These are phyloP conservation scores for Geodia barretti DNA, from an alignment of 37 sponge, comb jelly and placozoan genomes.

Conservation along the genomic window DNA sequence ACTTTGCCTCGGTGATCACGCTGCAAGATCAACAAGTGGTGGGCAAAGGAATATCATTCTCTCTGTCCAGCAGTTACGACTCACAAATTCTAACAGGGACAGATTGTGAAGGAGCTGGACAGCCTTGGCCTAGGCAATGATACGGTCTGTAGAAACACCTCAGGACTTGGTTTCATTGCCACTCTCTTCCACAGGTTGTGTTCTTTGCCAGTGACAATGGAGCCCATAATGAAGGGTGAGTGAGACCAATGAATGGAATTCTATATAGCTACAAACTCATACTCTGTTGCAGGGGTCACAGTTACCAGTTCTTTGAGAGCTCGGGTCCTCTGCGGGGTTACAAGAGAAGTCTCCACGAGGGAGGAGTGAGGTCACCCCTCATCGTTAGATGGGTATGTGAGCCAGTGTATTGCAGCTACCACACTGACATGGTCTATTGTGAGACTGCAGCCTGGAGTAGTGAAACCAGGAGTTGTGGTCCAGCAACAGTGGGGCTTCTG, in stretches of 20 bases:
- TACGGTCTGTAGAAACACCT: conserved; percentile 13
- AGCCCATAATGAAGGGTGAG: conserved; percentile 51
- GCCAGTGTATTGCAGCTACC: neutral
- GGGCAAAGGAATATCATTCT: neutral
- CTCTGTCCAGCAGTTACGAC: too few species aligned
- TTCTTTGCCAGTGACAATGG: conserved; percentile 63
- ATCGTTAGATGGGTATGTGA: conserved; percentile 35
- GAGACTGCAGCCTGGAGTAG: conserved; percentile 28
- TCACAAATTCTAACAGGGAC: neutral
- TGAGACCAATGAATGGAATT: too few species aligned
- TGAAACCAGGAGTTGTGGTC: conserved; percentile 21
- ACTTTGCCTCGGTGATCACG: conserved; percentile 46
- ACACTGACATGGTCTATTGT: neutral
- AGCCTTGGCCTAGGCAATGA: conserved; percentile 1
- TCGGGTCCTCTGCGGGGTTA: conserved; percentile 52
- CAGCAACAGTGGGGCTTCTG: conserved; percentile 54
- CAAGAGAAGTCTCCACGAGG: conserved; percentile 54
- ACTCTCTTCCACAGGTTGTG: conserved; percentile 13
- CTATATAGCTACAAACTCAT: too few species aligned
- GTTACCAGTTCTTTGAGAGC: conserved; percentile 51
- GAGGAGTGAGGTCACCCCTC: conserved; percentile 44
- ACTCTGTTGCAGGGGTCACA: conserved; percentile 12
- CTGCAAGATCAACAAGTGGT: conserved; percentile 46
- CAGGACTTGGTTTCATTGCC: too few species aligned
- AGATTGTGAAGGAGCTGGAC: conserved; percentile 29